Conservation (phyloP, 2,797 vertebrate species). For the Leptodactylus fallax region DNA sequence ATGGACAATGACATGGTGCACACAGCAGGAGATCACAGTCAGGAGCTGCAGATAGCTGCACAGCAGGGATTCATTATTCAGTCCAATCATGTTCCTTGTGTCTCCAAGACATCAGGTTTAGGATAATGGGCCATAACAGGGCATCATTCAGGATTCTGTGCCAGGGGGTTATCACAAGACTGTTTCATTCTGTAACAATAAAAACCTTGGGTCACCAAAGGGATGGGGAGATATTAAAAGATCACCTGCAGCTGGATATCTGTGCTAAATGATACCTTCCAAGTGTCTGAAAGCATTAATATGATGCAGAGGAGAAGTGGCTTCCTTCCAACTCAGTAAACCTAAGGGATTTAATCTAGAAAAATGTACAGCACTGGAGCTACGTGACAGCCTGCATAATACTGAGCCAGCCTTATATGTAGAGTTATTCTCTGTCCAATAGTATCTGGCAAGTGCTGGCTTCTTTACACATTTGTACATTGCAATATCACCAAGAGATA, state of each 20-base stretch:
- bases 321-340: background rate
- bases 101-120: background rate
- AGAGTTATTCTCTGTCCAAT: background rate
- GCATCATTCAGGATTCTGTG: background rate
- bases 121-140: constrained; percentile 5
- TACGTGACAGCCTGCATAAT: background rate
- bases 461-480: background rate
- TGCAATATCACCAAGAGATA: background rate
- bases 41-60: background rate
- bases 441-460: background rate
- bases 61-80: background rate
- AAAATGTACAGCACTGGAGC: background rate
- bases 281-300: background rate
- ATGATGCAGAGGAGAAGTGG: constrained; percentile 4
- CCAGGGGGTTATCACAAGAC: background rate
- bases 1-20: background rate
- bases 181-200: background rate
- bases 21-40: background rate
- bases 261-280: background rate
- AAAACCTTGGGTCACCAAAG: background rate
- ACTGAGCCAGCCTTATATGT: background rate
- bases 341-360: background rate
- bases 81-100: background rate
- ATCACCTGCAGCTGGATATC: constrained; percentile 21
- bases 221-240: background rate